Base-by-base conservation (phyloP, 1,140 invertebrate genomes). In the Atta texana region DNA sequence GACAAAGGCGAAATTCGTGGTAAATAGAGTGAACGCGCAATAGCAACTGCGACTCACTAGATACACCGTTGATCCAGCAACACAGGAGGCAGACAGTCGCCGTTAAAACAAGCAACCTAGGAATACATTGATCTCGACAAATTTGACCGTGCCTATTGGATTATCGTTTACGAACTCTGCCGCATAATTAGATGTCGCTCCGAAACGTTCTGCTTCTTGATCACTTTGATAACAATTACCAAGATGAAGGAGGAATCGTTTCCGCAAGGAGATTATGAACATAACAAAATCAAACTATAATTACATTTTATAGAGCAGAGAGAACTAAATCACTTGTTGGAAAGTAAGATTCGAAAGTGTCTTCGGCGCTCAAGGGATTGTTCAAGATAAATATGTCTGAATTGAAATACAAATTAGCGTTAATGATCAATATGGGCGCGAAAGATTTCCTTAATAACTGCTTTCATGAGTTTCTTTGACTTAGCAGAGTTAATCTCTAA, bases 31-130 rank as follows among this genome's bases (percentile, higher is more conserved):
- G 49, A 59, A 81, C 0, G 14, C 53, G 74, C 69, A 80, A 74
- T 84, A 57, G 39, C 75, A 68, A 87, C 61, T 53, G 77, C 51
- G 53, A 61, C 89, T 87, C 78, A 72, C 68, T 85, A 85, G 63
- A 90, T 89, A 89, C 59, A 28, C 51, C 85, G 55, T 49, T 80
- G 68, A 78, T 90, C 64, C 74, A 57, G 14, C 72, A 66, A 89
- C 71, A 88, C 81, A 66, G 59, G 59, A 57, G 10, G 14, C 61
- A 31, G 63, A 18, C 16, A 55, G 74, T 86, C 14, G 12, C 16
- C 49, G 61, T 61, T 53, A 39, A 82, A 51, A 59, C 53, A 18
- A 51, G 16, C n/a, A 84, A 63, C 28, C 4, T 44, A 10, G 6
- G 2, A 44, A 14, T 28, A 71, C 21, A 14, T 49, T 57, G 49